phyloP scores from a whole-genome alignment of 1,140 invertebrate species.

The Leptinotarsa undecemlineata region DNA sequence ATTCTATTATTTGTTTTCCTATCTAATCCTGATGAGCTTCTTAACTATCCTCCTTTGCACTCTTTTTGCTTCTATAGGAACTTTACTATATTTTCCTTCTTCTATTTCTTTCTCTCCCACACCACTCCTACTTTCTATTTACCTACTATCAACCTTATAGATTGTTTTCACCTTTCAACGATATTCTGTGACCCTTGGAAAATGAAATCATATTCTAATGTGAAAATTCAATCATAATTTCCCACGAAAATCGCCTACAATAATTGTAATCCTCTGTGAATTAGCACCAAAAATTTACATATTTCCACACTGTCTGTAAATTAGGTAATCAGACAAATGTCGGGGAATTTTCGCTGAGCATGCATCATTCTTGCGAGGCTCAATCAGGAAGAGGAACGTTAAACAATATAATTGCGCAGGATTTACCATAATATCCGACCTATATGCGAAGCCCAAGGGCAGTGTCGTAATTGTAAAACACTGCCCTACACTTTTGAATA shows the following conservation, averaged over 20 bases:
- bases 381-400: constrained; percentile 20
- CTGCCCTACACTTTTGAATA: neutral
- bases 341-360: neutral
- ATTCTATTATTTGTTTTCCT: too few species aligned
- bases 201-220: neutral
- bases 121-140: too few species aligned
- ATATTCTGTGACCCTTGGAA: too few species aligned
- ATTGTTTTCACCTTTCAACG: too few species aligned
- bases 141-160: too few species aligned
- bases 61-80: too few species aligned
- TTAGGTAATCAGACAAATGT: neutral
- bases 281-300: too few species aligned
- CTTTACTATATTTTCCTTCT: too few species aligned
- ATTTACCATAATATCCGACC: neutral
- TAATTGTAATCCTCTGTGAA: neutral
- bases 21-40: too few species aligned
- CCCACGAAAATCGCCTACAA: neutral
- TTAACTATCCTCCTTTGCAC: too few species aligned
- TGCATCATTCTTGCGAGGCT: neutral
- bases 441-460: constrained; percentile 10
- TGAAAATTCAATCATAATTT: neutral
- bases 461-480: neutral
- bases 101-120: too few species aligned
- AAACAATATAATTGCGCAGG: constrained; percentile 16
- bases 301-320: neutral